phyloP scores from a whole-genome alignment of 2,888 invertebrate species.

The Eulithis prunata region DNA sequence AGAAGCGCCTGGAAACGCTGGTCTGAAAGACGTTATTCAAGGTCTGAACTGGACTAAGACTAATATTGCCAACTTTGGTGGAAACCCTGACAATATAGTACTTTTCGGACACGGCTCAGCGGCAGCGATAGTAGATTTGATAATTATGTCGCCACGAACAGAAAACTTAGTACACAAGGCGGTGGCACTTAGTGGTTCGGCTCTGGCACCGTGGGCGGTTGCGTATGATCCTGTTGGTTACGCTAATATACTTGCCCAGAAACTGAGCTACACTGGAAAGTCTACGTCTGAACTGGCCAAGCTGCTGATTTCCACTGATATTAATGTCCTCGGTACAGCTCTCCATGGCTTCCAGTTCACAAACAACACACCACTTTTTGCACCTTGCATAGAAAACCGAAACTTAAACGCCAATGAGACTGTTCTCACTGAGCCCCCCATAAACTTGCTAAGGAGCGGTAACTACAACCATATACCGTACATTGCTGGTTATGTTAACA shows the following conservation, averaged over 20 bases:
- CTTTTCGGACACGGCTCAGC: slow-evolving; percentile 93
- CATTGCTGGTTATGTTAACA: slow-evolving; percentile 64
- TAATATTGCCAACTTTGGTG: slow-evolving; percentile 73
- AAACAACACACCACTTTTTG: slow-evolving; percentile 71
- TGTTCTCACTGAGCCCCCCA: slow-evolving; percentile 63
- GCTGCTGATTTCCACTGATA: slow-evolving; percentile 53
- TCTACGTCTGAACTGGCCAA: slow-evolving; percentile 56
- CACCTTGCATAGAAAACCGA: slow-evolving; percentile 70
- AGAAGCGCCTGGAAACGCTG: slow-evolving; percentile 92
- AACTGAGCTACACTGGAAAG: slow-evolving; percentile 59
- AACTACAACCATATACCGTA: slow-evolving; percentile 68
- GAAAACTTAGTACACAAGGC: slow-evolving; percentile 67
- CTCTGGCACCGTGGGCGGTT: slow-evolving; percentile 72
- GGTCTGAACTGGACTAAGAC: slow-evolving; percentile 90
- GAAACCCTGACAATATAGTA: slow-evolving; percentile 89
- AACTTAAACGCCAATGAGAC: slow-evolving; percentile 51
- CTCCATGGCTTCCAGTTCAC: slow-evolving; percentile 58
- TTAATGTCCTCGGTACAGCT: slow-evolving; percentile 50
- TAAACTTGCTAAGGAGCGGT: slow-evolving; percentile 59
- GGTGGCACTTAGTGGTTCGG: slow-evolving; percentile 71
- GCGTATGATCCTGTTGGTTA: slow-evolving; percentile 69
- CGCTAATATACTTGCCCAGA: slow-evolving; percentile 58
- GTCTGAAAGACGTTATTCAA: slow-evolving; percentile 92
- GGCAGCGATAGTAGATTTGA: slow-evolving; percentile 82
- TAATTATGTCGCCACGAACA: slow-evolving; percentile 64